Evolutionary conservation across 2,888 invertebrate genomes (phyloP).

Genomic region (Thymelicus sylvestris): DNA sequence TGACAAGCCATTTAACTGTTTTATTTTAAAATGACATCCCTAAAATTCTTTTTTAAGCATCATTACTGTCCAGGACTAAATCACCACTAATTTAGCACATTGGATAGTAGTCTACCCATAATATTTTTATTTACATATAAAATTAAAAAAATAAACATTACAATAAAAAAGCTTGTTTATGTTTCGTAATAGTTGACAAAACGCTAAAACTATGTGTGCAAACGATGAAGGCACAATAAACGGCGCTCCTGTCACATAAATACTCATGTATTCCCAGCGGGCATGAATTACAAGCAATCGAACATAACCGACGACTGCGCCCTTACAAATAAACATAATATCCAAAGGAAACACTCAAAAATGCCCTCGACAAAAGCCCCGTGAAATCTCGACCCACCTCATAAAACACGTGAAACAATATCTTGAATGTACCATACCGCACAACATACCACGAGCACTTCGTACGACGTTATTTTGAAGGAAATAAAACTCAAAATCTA

Average conservation of each 20-base stretch:
- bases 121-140: no score
- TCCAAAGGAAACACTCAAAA: conserved; percentile 69
- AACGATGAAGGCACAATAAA: conserved; percentile 50
- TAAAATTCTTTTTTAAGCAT: no score
- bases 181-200: neutral
- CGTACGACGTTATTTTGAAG: conserved; percentile 38
- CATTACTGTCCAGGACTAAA: no score
- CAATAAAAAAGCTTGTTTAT: no score
- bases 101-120: no score
- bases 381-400: conserved; percentile 80
- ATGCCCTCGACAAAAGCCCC: conserved; percentile 66
- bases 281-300: conserved; percentile 63
- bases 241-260: conserved; percentile 54
- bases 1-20: no score
- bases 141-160: no score
- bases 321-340: conserved; percentile 63
- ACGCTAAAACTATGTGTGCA: neutral
- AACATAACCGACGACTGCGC: conserved; percentile 54
- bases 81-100: no score
- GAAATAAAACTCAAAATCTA: conserved; percentile 47
- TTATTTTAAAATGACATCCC: no score
- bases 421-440: conserved; percentile 56
- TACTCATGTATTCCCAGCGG: conserved; percentile 57
- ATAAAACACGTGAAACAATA: conserved; percentile 84
- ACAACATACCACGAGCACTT: conserved; percentile 24